phyloP scores from a whole-genome alignment of 1,140 invertebrate species.

The Drosophila simulans region DNA sequence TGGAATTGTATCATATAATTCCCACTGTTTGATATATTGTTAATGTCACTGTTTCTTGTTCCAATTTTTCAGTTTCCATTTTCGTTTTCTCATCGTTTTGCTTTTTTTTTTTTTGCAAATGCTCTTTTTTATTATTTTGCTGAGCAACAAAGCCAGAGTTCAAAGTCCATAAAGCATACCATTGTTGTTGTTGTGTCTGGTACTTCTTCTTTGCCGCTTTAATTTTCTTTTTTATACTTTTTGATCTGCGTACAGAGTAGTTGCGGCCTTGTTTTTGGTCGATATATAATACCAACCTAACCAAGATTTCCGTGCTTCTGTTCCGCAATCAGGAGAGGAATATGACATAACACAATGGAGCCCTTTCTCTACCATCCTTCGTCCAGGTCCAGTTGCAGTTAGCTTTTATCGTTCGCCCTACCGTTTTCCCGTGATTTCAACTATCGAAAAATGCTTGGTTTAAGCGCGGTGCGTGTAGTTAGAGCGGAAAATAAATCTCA shows the following conservation, averaged over 20 bases:
- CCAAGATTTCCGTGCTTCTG: slow-evolving; percentile 8
- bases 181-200: slow-evolving; percentile 49
- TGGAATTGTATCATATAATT: not conserved
- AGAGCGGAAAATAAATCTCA: slow-evolving; percentile 60
- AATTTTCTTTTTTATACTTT: slow-evolving; percentile 66
- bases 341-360: slow-evolving; percentile 76
- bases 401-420: slow-evolving; percentile 32
- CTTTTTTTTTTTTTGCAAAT: slow-evolving; percentile 75
- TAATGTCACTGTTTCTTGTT: slow-evolving; percentile 63
- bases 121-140: slow-evolving; percentile 37
- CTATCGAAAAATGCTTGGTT: slow-evolving; percentile 32
- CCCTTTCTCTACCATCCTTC: not conserved
- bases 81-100: slow-evolving; percentile 52
- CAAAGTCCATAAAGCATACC: slow-evolving; percentile 80
- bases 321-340: slow-evolving; percentile 59
- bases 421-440: slow-evolving; percentile 11
- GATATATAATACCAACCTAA: not conserved
- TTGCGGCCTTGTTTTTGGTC: slow-evolving; percentile 2
- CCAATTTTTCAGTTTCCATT: slow-evolving; percentile 36
- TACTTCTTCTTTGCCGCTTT: slow-evolving; percentile 29
- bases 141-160: slow-evolving; percentile 50
- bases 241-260: too few species aligned
- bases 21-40: slow-evolving; percentile 13
- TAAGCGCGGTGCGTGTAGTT: slow-evolving; percentile 21
- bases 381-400: slow-evolving; percentile 7